Evolutionary conservation across 2,113 vertebrate species (phyloP).

Genomic region (Carlito syrichta): DNA sequence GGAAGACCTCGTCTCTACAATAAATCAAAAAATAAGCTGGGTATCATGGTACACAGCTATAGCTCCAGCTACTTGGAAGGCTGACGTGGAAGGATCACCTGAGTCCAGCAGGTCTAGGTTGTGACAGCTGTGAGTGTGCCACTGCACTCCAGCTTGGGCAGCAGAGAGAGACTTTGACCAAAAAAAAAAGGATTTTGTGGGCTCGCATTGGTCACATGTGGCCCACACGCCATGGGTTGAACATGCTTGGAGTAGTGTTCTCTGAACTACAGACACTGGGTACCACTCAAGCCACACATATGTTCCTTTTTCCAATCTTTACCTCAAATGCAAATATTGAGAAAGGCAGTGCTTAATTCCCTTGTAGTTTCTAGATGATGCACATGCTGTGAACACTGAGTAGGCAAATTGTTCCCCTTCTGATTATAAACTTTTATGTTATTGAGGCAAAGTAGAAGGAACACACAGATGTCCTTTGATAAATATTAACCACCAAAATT

Average conservation of each 20-base stretch:
- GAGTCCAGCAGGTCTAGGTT: no score
- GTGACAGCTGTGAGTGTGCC: no score
- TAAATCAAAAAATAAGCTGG: no score
- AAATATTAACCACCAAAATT: background rate
- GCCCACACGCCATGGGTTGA: no score
- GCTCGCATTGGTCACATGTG: no score
- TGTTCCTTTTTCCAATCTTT: background rate
- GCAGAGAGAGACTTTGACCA: no score
- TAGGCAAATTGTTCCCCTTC: background rate
- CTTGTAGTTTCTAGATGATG: background rate
- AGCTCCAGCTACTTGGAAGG: no score
- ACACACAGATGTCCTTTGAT: background rate
- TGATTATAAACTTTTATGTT: background rate
- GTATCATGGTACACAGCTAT: no score
- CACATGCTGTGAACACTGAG: background rate
- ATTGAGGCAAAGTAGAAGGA: background rate
- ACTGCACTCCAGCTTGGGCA: no score
- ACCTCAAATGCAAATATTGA: background rate
- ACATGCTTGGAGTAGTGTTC: background rate
- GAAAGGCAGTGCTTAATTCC: background rate
- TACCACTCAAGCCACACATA: fast-evolving
- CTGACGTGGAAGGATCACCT: no score
- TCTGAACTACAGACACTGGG: background rate
- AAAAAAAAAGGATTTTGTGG: no score
- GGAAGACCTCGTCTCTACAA: no score